Evolutionary conservation across 2,888 invertebrate species (phyloP).

Genomic region (Scaptomyza flava): DNA sequence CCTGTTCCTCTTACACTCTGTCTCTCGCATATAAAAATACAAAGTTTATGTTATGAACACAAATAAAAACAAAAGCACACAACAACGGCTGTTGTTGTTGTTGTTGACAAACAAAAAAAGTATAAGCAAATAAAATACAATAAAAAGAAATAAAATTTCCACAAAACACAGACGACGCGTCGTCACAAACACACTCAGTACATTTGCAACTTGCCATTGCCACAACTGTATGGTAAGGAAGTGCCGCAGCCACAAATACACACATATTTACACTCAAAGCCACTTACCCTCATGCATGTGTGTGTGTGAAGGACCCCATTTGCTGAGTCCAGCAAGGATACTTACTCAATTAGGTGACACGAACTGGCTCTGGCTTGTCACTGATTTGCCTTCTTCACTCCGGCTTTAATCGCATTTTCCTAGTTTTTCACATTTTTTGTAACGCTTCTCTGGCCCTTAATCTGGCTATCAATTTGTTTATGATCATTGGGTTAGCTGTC

Average conservation of each 20-base stretch:
- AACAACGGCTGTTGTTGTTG: slow-evolving; percentile 38
- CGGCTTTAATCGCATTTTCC: slow-evolving; percentile 20
- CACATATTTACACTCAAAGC: slow-evolving; percentile 32
- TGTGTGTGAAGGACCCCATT: slow-evolving; percentile 16
- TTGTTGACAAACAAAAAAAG: slow-evolving; percentile 39
- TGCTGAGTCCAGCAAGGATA: slow-evolving; percentile 46
- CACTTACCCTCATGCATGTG: slow-evolving; percentile 37
- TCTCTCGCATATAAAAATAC: slow-evolving; percentile 74
- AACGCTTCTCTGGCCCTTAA: slow-evolving; percentile 23
- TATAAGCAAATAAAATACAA: slow-evolving; percentile 71
- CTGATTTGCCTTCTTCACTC: slow-evolving; percentile 64
- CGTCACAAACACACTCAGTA: slow-evolving; percentile 42
- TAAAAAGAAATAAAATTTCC: slow-evolving; percentile 75
- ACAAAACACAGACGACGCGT: slow-evolving; percentile 43
- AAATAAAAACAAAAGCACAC: slow-evolving; percentile 71
- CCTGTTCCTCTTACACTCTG: slow-evolving; percentile 31
- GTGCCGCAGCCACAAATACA: slow-evolving; percentile 28
- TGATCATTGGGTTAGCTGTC: slow-evolving; percentile 45
- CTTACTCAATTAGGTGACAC: slow-evolving; percentile 74
- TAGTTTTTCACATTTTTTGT: slow-evolving; percentile 15
- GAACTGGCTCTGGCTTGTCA: slow-evolving; percentile 54
- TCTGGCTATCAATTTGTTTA: slow-evolving; percentile 50
- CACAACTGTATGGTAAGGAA: slow-evolving; percentile 40
- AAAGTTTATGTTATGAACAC: slow-evolving; percentile 79
- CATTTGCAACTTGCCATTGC: slow-evolving; percentile 74